Evolutionary conservation across 2,888 invertebrate species (phyloP).

Genomic region (Deilephila porcellus): DNA sequence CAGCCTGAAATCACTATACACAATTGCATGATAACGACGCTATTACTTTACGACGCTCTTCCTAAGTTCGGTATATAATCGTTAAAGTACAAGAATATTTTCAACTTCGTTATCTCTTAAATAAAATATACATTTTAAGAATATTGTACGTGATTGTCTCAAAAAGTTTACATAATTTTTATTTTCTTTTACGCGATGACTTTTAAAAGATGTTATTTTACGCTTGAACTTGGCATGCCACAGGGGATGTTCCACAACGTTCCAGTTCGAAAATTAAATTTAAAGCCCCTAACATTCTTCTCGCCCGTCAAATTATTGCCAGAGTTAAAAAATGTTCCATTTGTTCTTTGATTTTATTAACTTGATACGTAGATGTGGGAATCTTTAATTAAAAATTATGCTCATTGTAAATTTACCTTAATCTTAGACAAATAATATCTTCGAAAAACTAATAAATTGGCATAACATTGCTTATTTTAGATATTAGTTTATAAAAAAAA

Average conservation of each 20-base stretch:
- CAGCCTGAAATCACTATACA: too few relatives aligned
- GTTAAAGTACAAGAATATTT: background rate
- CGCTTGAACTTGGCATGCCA: slow-evolving; percentile 72
- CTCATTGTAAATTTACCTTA: background rate
- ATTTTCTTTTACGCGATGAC: slow-evolving; percentile 54
- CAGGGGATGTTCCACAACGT: slow-evolving; percentile 79
- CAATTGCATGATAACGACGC: too few relatives aligned
- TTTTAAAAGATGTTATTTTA: slow-evolving; percentile 64
- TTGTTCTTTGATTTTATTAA: slow-evolving; percentile 2
- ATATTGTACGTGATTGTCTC: slow-evolving; percentile 1
- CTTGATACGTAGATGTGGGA: background rate
- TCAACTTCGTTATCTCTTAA: background rate
- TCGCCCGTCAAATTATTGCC: slow-evolving; percentile 78
- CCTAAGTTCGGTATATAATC: background rate
- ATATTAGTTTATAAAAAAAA: too few relatives aligned
- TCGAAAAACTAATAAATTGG: background rate
- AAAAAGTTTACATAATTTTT: slow-evolving; percentile 43
- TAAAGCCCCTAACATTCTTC: slow-evolving; percentile 81
- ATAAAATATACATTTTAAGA: slow-evolving; percentile 15
- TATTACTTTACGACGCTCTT: too few relatives aligned
- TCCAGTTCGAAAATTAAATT: slow-evolving; percentile 82
- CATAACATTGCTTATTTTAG: too few relatives aligned
- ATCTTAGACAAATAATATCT: background rate
- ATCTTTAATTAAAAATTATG: background rate
- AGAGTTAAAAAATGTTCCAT: slow-evolving; percentile 62